A percentile compares a stretch with the other conserved stretches of the same genome.
These are phyloP conservation scores for Syngnathus rostellatus DNA, from an alignment of 2,797 vertebrate species.

Conservation along the genomic window DNA sequence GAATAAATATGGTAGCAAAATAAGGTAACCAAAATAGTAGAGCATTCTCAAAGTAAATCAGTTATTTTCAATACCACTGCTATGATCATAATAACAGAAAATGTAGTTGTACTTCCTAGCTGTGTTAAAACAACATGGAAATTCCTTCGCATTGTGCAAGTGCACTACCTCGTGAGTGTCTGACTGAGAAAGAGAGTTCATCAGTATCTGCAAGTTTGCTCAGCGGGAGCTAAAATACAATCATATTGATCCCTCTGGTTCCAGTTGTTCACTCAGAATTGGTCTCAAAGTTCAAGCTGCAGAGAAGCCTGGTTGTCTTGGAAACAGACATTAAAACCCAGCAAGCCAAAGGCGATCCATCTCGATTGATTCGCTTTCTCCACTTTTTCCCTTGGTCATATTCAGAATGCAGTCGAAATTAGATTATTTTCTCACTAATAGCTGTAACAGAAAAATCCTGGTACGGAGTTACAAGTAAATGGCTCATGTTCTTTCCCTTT, in stretches of 20 bases:
- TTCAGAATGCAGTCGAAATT: background rate
- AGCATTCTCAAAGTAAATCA: background rate
- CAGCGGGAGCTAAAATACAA: background rate
- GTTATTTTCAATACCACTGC: background rate
- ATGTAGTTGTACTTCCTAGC: no score
- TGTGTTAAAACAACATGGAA: background rate
- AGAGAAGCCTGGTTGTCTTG: constrained; percentile 40
- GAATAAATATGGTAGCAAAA: background rate
- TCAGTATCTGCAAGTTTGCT: background rate
- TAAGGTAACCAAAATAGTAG: background rate
- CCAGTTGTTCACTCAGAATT: constrained; percentile 29
- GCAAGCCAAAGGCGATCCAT: background rate
- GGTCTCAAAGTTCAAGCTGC: constrained; percentile 67
- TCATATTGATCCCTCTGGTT: constrained; percentile 39
- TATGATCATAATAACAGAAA: background rate
- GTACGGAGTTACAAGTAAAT: background rate
- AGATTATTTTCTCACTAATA: background rate
- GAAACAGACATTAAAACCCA: constrained; percentile 29
- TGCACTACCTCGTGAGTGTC: background rate
- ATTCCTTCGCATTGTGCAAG: background rate
- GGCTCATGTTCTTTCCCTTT: background rate
- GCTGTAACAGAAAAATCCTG: background rate
- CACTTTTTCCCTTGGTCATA: background rate
- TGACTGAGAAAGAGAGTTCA: background rate
- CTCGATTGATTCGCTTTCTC: background rate